A percentile compares a stretch with the other conserved stretches of the same genome.
phyloP scores from a whole-genome alignment of 2,888 invertebrate genomes.

The Harmothoe impar region DNA sequence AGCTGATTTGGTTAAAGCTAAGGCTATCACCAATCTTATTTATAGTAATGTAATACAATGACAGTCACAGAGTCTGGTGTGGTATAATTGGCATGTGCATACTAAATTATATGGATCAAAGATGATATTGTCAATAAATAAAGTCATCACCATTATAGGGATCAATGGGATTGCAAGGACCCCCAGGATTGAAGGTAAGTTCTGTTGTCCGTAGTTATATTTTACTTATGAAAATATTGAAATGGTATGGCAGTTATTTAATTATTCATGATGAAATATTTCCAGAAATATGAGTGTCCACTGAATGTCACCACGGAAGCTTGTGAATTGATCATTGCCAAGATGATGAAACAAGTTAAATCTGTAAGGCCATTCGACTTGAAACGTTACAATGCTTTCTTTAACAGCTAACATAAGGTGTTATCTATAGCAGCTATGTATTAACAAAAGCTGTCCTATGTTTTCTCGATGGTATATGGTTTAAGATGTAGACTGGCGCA shows the following conservation, averaged over 20 bases:
- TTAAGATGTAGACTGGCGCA: too few relatives aligned
- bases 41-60: too few relatives aligned
- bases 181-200: constrained; percentile 86
- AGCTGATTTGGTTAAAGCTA: too few relatives aligned
- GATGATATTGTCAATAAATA: background rate
- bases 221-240: background rate
- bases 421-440: too few relatives aligned
- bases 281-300: constrained; percentile 31
- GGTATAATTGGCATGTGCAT: too few relatives aligned
- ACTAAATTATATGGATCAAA: background rate
- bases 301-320: constrained; percentile 23
- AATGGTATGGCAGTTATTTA: background rate
- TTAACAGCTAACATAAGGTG: too few relatives aligned
- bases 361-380: constrained; percentile 8
- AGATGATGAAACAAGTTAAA: constrained; percentile 46
- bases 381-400: too few relatives aligned
- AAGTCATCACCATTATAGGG: constrained; percentile 71
- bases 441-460: too few relatives aligned
- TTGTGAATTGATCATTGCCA: constrained; percentile 31
- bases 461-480: too few relatives aligned
- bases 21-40: too few relatives aligned
- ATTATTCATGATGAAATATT: background rate
- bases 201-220: background rate
- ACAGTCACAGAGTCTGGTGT: too few relatives aligned
- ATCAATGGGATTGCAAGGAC: constrained; percentile 79